Evolutionary conservation across 2,888 invertebrate genomes (phyloP), one percentile per base, ranked within the genome.

Genomic region (Lampropteryx suffumata): DNA sequence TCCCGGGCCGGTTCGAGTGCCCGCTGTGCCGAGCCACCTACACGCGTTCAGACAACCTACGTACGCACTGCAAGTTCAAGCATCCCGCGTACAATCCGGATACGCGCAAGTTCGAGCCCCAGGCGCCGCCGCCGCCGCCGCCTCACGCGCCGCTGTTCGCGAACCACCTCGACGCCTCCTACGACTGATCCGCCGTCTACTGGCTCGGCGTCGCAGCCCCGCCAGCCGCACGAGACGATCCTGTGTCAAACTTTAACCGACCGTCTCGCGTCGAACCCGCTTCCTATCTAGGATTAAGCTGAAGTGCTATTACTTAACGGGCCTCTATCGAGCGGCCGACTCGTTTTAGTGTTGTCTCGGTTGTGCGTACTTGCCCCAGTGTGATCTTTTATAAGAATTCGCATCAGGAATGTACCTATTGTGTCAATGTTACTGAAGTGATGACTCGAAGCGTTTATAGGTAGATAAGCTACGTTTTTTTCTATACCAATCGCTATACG

Each of bases 31-130:
- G 95, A 87, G 96, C 96, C 84, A 96, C 96, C 73, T 96, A 96
- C 92, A 96, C 96, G 82, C 94, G 96, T 91, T 96, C 96, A 90
- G 96, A 96, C 93, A 96, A 96, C 91, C 94, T 96, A 89, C 95
- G 96, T 86, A 96, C 96, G 85, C 96, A 96, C 92, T 96, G 96
- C 94, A 96, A 96, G 93, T 96, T 95, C 93, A 96, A 96, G 92
- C 96, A 96, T 91, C 96, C 96, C 87, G 94, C 94, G 87, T 95
- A 94, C 91, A 95, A 95, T 90, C 95, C 95, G 66, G 96, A 96
- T 92, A 95, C 95, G 87, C 94, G 95, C 92, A 96, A 96, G 92
- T 95, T 95, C 91, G 95, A 95, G 84, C 92, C 93, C 86, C 65
- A 66, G 59, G 66, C 91, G 59, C 60, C 50, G 82, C 92, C 93